Evolutionary conservation across 2,888 invertebrate species (phyloP).

Genomic region (Nemotelus pantherinus): DNA sequence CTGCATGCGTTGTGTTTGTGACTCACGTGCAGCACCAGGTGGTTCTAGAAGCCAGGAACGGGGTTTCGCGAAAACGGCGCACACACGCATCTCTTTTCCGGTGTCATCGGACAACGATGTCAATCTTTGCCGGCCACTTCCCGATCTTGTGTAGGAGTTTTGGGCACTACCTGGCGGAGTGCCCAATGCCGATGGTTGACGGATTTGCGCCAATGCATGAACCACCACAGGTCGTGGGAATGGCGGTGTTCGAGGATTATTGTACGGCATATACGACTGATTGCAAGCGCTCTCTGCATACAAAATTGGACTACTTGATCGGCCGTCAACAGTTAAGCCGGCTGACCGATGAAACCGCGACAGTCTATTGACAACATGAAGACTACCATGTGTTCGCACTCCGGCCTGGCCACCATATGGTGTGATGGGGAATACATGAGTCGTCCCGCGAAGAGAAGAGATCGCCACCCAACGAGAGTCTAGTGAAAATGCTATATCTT

Average conservation of each 20-base stretch:
- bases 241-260: constrained; percentile 91
- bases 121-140: constrained; percentile 72
- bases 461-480: constrained; percentile 98
- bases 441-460: constrained; percentile 94
- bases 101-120: constrained; percentile 78
- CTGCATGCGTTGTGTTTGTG: constrained; percentile 62
- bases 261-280: constrained; percentile 71
- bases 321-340: constrained; percentile 78
- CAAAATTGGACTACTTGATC: constrained; percentile 75
- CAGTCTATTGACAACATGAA: constrained; percentile 91
- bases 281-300: constrained; percentile 64
- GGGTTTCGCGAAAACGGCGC: constrained; percentile 80
- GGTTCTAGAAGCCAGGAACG: constrained; percentile 74
- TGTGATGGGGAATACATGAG: constrained; percentile 96
- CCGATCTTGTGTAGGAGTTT: constrained; percentile 50
- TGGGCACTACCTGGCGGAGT: constrained; percentile 59
- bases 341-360: constrained; percentile 97
- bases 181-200: constrained; percentile 70
- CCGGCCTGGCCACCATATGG: constrained; percentile 94
- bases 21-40: constrained; percentile 65
- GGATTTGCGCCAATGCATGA: constrained; percentile 85
- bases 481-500: constrained; percentile 89
- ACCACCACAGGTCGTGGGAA: constrained; percentile 86
- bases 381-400: constrained; percentile 92
- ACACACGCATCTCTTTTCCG: constrained; percentile 77